phyloP scores from a whole-genome alignment of 2,797 vertebrate species.

The Hirundo rustica region DNA sequence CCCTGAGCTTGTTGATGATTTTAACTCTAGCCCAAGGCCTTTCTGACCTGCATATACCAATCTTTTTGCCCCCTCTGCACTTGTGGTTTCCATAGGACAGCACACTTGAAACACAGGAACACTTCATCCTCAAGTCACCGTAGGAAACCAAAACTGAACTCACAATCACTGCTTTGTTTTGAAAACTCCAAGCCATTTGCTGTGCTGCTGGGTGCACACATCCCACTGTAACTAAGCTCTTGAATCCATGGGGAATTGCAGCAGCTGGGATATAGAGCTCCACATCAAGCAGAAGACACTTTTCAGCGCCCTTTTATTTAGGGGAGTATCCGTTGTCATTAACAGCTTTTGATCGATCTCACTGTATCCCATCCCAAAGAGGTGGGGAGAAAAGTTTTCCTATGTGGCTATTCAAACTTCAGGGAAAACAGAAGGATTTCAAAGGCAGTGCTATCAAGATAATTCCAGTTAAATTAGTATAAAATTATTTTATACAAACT shows the following conservation, averaged over 20 bases:
- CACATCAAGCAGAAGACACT: neutral
- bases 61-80: neutral
- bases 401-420: neutral
- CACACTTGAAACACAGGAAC: neutral
- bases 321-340: neutral
- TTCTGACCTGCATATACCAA: neutral
- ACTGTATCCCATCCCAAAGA: neutral
- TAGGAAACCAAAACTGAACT: neutral
- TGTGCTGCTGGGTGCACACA: neutral
- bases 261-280: too few relatives aligned
- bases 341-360: neutral
- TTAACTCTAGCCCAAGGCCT: neutral
- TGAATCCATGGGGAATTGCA: neutral
- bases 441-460: neutral
- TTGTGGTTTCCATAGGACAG: neutral
- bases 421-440: neutral
- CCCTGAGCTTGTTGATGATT: neutral
- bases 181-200: neutral
- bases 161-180: neutral
- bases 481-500: neutral
- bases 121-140: neutral
- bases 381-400: neutral
- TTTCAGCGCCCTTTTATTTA: neutral
- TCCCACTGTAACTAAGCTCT: neutral
- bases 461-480: neutral